These are phyloP conservation scores for Icerya purchasi DNA, from an alignment of 2,888 invertebrate species.

Conservation along the genomic window DNA sequence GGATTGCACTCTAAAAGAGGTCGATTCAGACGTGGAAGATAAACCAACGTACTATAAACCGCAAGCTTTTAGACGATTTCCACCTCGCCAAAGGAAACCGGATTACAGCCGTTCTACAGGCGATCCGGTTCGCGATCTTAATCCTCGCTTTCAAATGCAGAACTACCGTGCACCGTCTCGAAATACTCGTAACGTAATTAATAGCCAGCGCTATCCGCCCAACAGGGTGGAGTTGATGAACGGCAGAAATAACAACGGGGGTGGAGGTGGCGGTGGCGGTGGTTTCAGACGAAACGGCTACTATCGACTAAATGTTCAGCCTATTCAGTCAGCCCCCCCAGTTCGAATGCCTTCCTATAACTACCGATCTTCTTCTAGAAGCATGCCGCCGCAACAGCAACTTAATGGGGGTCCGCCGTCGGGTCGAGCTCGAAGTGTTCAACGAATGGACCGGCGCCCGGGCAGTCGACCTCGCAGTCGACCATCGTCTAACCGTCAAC, in stretches of 20 bases:
- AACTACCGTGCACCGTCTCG: not conserved
- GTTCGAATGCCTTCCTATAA: not conserved
- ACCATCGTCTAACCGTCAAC: constrained; percentile 9
- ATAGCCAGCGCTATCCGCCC: not conserved
- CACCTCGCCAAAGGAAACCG: not conserved
- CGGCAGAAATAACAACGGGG: no score
- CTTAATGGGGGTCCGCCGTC: not conserved
- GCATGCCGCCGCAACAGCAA: not conserved
- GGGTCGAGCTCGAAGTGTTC: not conserved
- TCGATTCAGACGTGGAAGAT: constrained; percentile 44
- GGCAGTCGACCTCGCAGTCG: constrained; percentile 4
- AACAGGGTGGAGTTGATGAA: no score
- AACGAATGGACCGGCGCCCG: not conserved
- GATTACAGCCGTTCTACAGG: constrained; percentile 11
- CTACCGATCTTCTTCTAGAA: not conserved
- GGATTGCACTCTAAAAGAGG: constrained; percentile 39
- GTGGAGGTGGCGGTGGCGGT: not conserved
- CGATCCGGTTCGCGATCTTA: constrained; percentile 9
- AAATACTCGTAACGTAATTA: not conserved
- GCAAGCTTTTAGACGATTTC: not conserved
- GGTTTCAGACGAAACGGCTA: not conserved
- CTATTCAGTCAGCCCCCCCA: not conserved
- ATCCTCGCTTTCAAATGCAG: not conserved
- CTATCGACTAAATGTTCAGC: not conserved
- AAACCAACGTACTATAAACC: constrained; percentile 25